Evolutionary conservation across 2,113 vertebrate species (phyloP).

Genomic region (Tautogolabrus adspersus): DNA sequence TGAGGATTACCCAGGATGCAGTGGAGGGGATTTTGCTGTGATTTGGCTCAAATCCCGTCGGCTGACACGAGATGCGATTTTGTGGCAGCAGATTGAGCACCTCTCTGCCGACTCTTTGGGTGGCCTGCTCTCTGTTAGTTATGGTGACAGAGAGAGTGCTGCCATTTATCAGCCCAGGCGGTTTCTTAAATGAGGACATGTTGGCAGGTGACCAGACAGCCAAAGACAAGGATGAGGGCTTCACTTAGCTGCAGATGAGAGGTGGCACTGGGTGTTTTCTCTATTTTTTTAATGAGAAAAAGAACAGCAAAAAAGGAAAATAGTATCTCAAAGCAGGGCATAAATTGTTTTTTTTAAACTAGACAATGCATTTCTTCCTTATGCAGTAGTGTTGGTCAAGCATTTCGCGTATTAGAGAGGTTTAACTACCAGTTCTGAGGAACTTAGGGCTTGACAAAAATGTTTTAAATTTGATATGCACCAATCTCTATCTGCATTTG

Average conservation of each 20-base stretch:
- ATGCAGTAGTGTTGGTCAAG: too few species aligned
- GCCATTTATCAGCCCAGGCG: constrained; percentile 52
- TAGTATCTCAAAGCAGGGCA: too few species aligned
- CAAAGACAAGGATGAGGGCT: constrained; percentile 17
- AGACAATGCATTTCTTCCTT: too few species aligned
- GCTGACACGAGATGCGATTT: constrained; percentile 50
- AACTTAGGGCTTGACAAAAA: too few species aligned
- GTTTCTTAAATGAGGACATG: constrained; percentile 64
- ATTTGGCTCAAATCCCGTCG: constrained; percentile 35
- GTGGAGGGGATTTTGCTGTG: constrained; percentile 29
- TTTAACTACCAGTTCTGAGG: too few species aligned
- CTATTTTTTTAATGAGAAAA: too few species aligned
- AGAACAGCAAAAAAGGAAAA: too few species aligned
- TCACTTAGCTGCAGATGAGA: background rate
- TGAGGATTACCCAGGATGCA: constrained; percentile 44
- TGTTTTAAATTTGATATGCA: too few species aligned
- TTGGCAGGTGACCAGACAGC: constrained; percentile 60
- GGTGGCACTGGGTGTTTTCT: too few species aligned
- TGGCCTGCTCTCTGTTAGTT: constrained; percentile 54
- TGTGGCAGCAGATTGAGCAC: constrained; percentile 59
- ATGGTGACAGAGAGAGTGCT: constrained; percentile 36
- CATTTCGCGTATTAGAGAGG: too few species aligned
- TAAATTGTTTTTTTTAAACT: too few species aligned
- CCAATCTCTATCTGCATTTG: too few species aligned
- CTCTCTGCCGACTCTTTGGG: constrained; percentile 45